phyloP scores from a whole-genome alignment of 2,888 invertebrate species.

The Formica aserva region DNA sequence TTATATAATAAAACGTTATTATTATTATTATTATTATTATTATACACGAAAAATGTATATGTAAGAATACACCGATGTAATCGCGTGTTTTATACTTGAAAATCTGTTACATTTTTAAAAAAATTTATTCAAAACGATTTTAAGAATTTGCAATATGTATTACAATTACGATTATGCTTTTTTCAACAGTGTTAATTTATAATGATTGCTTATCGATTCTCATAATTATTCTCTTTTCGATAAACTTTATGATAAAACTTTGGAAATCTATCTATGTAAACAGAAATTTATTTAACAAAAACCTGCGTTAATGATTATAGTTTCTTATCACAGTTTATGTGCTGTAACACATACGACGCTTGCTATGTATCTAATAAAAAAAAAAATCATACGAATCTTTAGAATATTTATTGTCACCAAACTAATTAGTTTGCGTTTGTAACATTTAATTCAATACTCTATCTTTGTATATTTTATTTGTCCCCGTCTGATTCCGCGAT shows the following conservation, averaged over 20 bases:
- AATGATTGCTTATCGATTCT: neutral
- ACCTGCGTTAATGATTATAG: neutral
- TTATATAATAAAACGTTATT: constrained; percentile 7
- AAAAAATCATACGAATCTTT: neutral
- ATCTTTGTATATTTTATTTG: neutral
- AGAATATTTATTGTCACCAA: neutral
- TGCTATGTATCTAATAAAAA: constrained; percentile 33
- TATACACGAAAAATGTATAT: neutral
- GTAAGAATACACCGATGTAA: neutral
- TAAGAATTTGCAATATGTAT: neutral
- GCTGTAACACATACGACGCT: constrained; percentile 1
- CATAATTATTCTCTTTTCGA: neutral
- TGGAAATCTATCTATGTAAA: neutral
- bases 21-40: constrained; percentile 33
- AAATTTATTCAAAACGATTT: constrained; percentile 1
- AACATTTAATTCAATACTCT: neutral
- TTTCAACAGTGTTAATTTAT: neutral
- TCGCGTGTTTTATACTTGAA: constrained; percentile 22
- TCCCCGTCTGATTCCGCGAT: neutral
- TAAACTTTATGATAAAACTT: neutral
- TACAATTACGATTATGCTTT: neutral
- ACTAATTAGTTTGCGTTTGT: neutral
- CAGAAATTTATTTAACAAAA: constrained; percentile 7
- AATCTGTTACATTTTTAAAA: neutral
- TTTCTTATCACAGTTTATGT: constrained; percentile 14